phyloP scores from a whole-genome alignment of 1,140 invertebrate species.

The Diorhabda elongata region DNA sequence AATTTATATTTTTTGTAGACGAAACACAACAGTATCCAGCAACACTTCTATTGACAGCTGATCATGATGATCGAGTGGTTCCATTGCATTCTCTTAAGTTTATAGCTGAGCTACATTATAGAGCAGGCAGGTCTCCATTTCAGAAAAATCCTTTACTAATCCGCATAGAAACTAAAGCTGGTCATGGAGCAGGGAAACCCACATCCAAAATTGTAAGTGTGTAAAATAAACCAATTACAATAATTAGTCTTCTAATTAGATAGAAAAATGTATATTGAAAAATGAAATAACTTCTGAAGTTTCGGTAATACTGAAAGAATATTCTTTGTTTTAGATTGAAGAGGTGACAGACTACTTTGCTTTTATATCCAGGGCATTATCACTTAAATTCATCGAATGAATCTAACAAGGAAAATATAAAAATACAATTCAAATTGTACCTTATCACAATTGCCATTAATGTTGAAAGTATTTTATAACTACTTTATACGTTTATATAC shows the following conservation, averaged over 20 bases:
- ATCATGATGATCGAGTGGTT: constrained; percentile 97
- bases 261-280: background rate
- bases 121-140: constrained; percentile 56
- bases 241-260: background rate
- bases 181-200: constrained; percentile 94
- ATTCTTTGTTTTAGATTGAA: constrained; percentile 69
- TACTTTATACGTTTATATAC: too few species aligned
- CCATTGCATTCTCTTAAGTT: constrained; percentile 94
- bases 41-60: constrained; percentile 85
- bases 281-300: background rate
- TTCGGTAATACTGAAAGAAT: background rate
- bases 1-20: constrained; percentile 24
- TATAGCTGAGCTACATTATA: constrained; percentile 85
- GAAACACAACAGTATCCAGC: constrained; percentile 76
- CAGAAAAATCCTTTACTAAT: constrained; percentile 88
- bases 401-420: background rate
- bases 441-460: too few species aligned
- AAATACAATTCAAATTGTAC: too few species aligned
- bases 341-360: constrained; percentile 83
- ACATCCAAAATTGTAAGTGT: constrained; percentile 80
- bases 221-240: background rate
- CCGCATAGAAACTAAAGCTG: constrained; percentile 89
- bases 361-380: constrained; percentile 77
- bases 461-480: too few species aligned
- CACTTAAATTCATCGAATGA: constrained; percentile 47